Base-by-base conservation (phyloP, 2,797 vertebrate species). In the Sebastolobus altivelis region DNA sequence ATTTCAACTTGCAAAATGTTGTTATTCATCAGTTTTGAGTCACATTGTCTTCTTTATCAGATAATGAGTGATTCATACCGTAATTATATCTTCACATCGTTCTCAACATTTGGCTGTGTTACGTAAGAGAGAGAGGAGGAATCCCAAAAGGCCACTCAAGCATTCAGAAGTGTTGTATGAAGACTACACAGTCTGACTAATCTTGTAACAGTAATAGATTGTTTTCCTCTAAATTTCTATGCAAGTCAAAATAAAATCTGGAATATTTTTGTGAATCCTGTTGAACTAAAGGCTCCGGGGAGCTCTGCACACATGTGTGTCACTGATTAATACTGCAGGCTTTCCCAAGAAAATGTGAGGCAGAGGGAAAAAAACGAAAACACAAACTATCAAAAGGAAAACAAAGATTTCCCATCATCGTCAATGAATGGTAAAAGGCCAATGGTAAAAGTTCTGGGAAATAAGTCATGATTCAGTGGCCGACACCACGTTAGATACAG, bases 361-460 rank as follows among this genome's bases (percentile, higher is more conserved):
- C 86, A 82, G 79, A 80, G 85, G 85, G 84, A 88, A 91, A 83
- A 49, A 52, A 93, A 90, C 75, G 79, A 93, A 90, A 92, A 90
- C 83, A 91, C 65, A 62, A 79, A 87, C 84, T 91, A 93, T 94
- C 89, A 93, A 86, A 94, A 92, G 80, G 61, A 93, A 94, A 94
- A 93, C 89, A 94, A 71, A 83, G 78, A 88, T 89, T 93, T 94
- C 88, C 91, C 87, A 92, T 90, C 84, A 92, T 86, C 79, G 38
- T 83, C 74, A 25, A 25, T 25, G 25, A 25, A 25, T 25, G 25
- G 77, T 91, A 37, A 52, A 76, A 74, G 71, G 71, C 71, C 77
- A 83, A 31, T 69, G 73, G 72, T 60, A 29, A 76, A 80, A 86
- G 68, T 92, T 94, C 91, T 92, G 90, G 92, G 87, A 91, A 93